Base-by-base conservation (phyloP, 1,140 invertebrate genomes). In the Hyles euphorbiae region DNA sequence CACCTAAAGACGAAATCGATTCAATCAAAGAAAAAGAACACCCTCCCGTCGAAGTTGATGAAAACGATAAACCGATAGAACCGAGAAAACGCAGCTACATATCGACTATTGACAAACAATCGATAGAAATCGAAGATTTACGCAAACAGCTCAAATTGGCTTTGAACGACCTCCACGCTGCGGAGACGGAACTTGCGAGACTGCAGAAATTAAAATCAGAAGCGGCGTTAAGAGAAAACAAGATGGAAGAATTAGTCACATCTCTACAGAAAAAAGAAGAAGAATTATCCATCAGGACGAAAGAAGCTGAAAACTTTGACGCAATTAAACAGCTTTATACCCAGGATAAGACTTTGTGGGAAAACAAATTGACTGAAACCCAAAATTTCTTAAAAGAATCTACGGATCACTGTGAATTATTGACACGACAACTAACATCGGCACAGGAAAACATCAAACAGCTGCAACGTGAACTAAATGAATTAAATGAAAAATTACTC, bases 231-330 rank as follows among this genome's bases (percentile, higher is more conserved):
- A 88, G 93, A 59, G 94, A 96, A 72, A 93, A 93, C 58, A 93
- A 93, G 74, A 93, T 95, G 81, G 93, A 95, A 49, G 93, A 94
- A 71, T 68, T 95, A 56, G 83, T 95, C 8, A 90, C 88, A 47
- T 91, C 90, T 5, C 86, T 95, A 34, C 93, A 95, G 74, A 91
- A 92, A 58, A 94, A 92, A 46, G 94, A 95, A 80, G 92, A 93
- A 68, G 92, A 95, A 76, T 82, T 94, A 46, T 93, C 92, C 46
- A 79, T 91, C 53, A 89, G 92, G 77, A 91, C 93, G 33, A 92
- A 94, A 69, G 94, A 96, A 83, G 79, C 92, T 9, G 93, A 94
- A 68, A 92, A 92, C 67, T 73, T 93, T 50, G 91, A 93, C 62
- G 87, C 90, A 11, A 88, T 93, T 61, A 93, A 92, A 67, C 91